A percentile compares a stretch with the other conserved stretches of the same genome.
These are phyloP conservation scores for Chymomyza amoena DNA, from an alignment of 2,888 invertebrate species.

Conservation along the genomic window DNA sequence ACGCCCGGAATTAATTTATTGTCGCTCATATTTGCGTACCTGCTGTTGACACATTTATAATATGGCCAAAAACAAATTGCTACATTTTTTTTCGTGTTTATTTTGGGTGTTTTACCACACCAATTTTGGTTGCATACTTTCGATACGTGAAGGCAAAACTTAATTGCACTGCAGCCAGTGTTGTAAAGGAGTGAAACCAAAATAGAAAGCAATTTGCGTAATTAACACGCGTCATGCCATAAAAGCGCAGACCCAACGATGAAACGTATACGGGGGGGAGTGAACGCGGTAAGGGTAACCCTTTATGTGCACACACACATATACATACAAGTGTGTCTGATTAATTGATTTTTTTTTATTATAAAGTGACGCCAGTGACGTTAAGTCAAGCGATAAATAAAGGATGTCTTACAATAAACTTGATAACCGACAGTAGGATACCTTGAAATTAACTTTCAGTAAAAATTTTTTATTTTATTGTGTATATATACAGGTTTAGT, in stretches of 20 bases:
- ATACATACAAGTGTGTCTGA: constrained; percentile 27
- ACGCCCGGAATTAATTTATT: constrained; percentile 41
- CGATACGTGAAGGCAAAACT: constrained; percentile 48
- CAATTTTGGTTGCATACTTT: constrained; percentile 33
- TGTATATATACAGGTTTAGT: no score
- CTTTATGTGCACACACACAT: neutral
- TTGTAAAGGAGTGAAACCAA: constrained; percentile 14
- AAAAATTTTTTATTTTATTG: no score
- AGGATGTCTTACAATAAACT: neutral
- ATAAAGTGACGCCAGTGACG: constrained; percentile 10
- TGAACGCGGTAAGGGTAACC: neutral
- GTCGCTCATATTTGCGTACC: constrained; percentile 51
- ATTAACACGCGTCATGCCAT: constrained; percentile 23
- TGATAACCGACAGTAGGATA: no score
- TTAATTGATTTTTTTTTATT: constrained; percentile 49
- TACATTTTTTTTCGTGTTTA: constrained; percentile 14
- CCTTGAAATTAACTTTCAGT: no score
- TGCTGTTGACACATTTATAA: constrained; percentile 58
- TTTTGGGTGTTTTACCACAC: constrained; percentile 13
- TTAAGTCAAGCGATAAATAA: neutral
- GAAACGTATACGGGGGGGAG: neutral
- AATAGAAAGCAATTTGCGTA: constrained; percentile 42
- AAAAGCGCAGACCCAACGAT: constrained; percentile 32
- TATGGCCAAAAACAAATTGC: constrained; percentile 21
- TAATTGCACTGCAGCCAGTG: neutral